Evolutionary conservation across 2,797 vertebrate genomes (phyloP).

Genomic region (Epinephelus awoara): DNA sequence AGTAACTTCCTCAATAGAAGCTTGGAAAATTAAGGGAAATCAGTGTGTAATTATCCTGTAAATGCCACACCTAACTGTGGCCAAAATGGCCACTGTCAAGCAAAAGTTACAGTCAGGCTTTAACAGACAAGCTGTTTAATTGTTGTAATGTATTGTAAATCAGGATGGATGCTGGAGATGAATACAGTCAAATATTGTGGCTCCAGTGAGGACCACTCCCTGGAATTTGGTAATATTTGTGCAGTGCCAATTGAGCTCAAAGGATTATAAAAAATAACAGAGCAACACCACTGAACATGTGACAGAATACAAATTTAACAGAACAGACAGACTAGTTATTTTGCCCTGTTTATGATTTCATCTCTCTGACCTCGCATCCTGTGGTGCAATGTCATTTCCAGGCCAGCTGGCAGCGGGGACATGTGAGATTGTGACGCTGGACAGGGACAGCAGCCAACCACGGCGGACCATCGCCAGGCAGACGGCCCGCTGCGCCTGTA

Average conservation of each 20-base stretch:
- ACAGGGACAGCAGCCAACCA: conserved; percentile 99
- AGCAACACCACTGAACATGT: conserved; percentile 6
- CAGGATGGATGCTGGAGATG: not conserved
- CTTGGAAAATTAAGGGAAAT: too few relatives aligned
- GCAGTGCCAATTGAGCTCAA: conserved; percentile 6
- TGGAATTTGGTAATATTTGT: not conserved
- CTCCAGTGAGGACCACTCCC: not conserved
- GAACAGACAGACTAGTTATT: conserved; percentile 49
- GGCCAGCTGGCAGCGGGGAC: conserved; percentile 98
- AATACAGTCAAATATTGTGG: not conserved
- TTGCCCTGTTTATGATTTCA: conserved; percentile 68
- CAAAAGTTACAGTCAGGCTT: not conserved
- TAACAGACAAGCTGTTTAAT: not conserved
- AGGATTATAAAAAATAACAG: not conserved
- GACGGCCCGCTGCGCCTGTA: conserved; percentile 98
- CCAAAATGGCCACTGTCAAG: too few relatives aligned
- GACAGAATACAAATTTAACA: conserved; percentile 25
- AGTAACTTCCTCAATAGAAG: too few relatives aligned
- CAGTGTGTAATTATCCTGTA: too few relatives aligned
- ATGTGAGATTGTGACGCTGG: conserved; percentile 98
- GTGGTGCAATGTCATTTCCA: conserved; percentile 83
- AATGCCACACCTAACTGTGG: too few relatives aligned
- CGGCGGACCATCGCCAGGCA: conserved; percentile 98
- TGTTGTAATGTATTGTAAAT: not conserved
- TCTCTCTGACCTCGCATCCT: conserved; percentile 76